These are phyloP conservation scores for Corvus hawaiiensis DNA, from an alignment of 2,113 vertebrate species.

Conservation along the genomic window DNA sequence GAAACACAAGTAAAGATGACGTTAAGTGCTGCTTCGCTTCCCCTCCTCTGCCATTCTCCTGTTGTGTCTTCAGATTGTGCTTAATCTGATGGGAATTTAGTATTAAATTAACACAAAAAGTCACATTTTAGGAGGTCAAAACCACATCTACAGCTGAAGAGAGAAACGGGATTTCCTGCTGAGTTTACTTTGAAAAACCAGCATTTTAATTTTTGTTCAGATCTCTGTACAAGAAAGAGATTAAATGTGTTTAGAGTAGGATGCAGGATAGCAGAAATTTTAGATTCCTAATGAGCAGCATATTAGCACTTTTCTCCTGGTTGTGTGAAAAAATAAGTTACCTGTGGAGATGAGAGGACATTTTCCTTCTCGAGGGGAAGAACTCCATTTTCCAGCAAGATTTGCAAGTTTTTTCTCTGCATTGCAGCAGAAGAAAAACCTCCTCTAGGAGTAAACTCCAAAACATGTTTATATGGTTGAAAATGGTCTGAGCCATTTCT, in stretches of 20 bases:
- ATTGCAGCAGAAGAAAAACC: background rate
- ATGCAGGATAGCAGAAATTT: background rate
- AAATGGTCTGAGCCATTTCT: background rate
- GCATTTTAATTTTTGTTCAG: background rate
- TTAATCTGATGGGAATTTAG: conserved; percentile 25
- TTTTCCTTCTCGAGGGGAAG: background rate
- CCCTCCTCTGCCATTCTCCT: background rate
- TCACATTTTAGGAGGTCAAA: background rate
- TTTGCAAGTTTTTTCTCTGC: background rate
- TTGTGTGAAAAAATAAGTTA: background rate
- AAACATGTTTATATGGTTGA: background rate
- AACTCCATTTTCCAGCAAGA: background rate
- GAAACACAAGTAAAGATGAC: conserved; percentile 44
- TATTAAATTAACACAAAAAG: conserved; percentile 11
- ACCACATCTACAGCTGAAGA: background rate
- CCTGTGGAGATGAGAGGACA: background rate
- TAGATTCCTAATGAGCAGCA: background rate
- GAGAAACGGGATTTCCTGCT: background rate
- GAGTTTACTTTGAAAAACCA: background rate
- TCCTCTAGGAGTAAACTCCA: background rate
- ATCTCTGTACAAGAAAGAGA: background rate
- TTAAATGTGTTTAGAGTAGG: background rate
- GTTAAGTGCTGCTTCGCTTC: conserved; percentile 40
- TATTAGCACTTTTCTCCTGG: background rate
- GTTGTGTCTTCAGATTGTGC: conserved; percentile 18